These are phyloP conservation scores for Conops quadrifasciatus DNA, from an alignment of 2,888 invertebrate genomes.

Conservation along the genomic window DNA sequence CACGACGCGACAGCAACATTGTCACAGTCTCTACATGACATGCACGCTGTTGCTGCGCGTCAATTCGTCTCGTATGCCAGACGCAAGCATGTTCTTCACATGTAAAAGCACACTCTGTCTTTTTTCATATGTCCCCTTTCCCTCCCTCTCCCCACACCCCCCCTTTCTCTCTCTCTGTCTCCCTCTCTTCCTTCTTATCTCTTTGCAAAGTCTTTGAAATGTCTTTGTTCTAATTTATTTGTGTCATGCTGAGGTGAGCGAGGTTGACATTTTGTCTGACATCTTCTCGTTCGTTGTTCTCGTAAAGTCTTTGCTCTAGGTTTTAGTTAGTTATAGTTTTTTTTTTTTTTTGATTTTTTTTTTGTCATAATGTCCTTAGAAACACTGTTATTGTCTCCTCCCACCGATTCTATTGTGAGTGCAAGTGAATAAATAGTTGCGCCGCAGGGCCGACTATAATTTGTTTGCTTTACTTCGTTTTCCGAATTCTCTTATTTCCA, in stretches of 20 bases:
- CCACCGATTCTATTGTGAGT: not conserved
- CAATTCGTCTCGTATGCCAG: too few relatives aligned
- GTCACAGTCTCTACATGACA: too few relatives aligned
- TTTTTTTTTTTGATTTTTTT: not conserved
- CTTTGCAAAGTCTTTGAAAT: not conserved
- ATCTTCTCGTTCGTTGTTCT: not conserved
- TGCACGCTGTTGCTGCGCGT: too few relatives aligned
- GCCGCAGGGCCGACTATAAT: not conserved
- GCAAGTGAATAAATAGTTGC: not conserved
- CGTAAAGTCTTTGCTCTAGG: not conserved
- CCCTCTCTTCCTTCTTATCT: not conserved
- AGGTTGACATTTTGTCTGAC: slow-evolving; percentile 17
- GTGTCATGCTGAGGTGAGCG: slow-evolving; percentile 10
- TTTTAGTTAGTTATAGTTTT: not conserved
- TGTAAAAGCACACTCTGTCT: too few relatives aligned
- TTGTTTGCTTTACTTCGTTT: not conserved
- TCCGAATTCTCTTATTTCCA: too few relatives aligned
- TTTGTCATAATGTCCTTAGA: not conserved
- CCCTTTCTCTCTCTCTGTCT: not conserved
- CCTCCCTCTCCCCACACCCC: not conserved
- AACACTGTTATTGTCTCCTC: not conserved
- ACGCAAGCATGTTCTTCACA: too few relatives aligned
- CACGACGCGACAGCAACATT: too few relatives aligned
- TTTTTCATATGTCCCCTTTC: too few relatives aligned
- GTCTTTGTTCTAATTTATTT: not conserved